Conservation (phyloP, 35 echinoderm and acorn worm genomes). For the Diadema setosum region DNA sequence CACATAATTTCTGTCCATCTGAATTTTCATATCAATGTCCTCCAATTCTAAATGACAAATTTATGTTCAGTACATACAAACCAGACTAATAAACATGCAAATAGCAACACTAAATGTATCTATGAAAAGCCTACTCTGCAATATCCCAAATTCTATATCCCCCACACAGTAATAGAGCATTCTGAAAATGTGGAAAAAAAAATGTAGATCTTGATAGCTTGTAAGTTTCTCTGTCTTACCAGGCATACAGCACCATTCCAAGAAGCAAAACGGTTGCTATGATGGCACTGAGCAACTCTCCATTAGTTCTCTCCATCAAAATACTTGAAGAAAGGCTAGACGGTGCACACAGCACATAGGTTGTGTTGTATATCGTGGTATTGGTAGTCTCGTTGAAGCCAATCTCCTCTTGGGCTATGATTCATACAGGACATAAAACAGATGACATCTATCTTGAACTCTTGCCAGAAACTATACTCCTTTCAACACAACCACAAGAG, state of each 20-base stretch:
- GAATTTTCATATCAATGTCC: too few relatives aligned
- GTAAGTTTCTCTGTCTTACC: constrained; percentile 34
- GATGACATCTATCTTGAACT: not conserved
- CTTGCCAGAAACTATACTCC: too few relatives aligned
- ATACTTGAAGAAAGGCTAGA: not conserved
- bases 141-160: too few relatives aligned
- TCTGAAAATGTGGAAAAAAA: too few relatives aligned
- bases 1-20: too few relatives aligned
- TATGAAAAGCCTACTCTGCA: too few relatives aligned
- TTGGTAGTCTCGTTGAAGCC: not conserved
- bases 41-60: too few relatives aligned
- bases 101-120: too few relatives aligned
- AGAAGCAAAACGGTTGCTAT: constrained; percentile 57
- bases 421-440: not conserved
- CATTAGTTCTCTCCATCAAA: constrained; percentile 40
- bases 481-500: too few relatives aligned
- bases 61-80: too few relatives aligned
- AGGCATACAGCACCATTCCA: constrained; percentile 75
- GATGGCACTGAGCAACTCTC: constrained; percentile 53
- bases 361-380: constrained; percentile 23
- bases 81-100: too few relatives aligned
- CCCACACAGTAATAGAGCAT: too few relatives aligned
- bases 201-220: not conserved
- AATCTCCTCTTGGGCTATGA: not conserved
- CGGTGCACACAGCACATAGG: constrained; percentile 13